Base-by-base conservation (phyloP, 2,888 invertebrate genomes). In the Platerodrilus igneus region DNA sequence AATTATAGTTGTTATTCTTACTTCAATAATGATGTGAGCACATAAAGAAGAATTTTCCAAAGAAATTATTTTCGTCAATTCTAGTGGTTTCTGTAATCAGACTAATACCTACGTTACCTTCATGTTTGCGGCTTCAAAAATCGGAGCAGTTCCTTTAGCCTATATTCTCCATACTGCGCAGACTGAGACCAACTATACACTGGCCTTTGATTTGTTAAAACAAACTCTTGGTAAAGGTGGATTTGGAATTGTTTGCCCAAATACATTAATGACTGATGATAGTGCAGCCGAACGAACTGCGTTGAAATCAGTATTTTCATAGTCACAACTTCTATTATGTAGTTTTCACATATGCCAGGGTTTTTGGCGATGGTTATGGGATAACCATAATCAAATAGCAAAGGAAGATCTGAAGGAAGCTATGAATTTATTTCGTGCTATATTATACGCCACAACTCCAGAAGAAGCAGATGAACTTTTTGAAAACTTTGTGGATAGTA, bases 61-160 rank as follows among this genome's bases (percentile, higher is more conserved):
- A n/a, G 45, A 42, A 39, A 37, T 46, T 5, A 37, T 34, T 16
- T 50, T 49, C 29, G 36, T 48, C 11, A 48, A 50, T 39, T 45
- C 45, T 3, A 50, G 40, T 21, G 47, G 47, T 25, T 45, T 37
- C 17, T 45, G 45, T 16, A 45, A 50, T 21, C 29, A 37, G 16
- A 36, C 31, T n/a, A 27, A 27, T 9, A 34, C 37, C 4, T 42
- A 31, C 16, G 35, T 46, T 18, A 46, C 48, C 4, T 48, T 48
- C 34, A 13, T 47, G 7, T 46, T 37, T 14, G 21, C 36, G 21
- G 32, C 41, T 7, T 13, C 6, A 22, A 41, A 45, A 37, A 30
- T 31, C 9, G 45, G 40, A 8, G 45, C 30, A 18, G 14, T 47
- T 18, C 47, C 41, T 11, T 16, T 41, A 18, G 42, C 31, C 4